These are phyloP conservation scores for Cantharis rustica DNA, from an alignment of 2,888 invertebrate genomes.

Conservation along the genomic window DNA sequence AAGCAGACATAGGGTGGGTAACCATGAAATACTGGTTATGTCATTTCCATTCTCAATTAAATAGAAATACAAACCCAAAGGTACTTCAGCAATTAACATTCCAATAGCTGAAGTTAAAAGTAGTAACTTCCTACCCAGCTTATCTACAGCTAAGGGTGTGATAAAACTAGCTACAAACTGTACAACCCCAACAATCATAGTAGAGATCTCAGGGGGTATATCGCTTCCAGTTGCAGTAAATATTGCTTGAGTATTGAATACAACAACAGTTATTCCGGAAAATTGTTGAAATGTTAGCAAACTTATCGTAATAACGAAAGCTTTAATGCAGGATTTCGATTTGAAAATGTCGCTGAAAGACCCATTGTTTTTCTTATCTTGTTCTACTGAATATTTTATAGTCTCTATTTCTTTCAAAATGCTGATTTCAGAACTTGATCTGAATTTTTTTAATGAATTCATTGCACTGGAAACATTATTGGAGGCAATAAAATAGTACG, in stretches of 20 bases:
- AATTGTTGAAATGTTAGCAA: neutral
- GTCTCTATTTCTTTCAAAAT: neutral
- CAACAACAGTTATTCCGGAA: slow-evolving; percentile 57
- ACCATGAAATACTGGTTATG: slow-evolving; percentile 62
- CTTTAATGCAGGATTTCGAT: neutral
- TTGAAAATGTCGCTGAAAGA: neutral
- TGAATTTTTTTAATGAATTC: neutral
- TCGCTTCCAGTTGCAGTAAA: slow-evolving; percentile 68
- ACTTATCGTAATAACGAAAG: neutral
- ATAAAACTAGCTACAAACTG: slow-evolving; percentile 74
- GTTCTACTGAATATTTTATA: neutral
- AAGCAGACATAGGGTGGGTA: slow-evolving; percentile 74
- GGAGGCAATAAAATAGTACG: neutral
- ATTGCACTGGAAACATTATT: neutral
- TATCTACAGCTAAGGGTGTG: slow-evolving; percentile 76
- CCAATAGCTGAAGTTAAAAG: slow-evolving; percentile 71
- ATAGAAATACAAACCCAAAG: slow-evolving; percentile 65
- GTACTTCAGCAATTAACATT: slow-evolving; percentile 66
- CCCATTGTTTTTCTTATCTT: neutral
- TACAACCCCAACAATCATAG: slow-evolving; percentile 76
- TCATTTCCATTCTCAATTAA: slow-evolving; percentile 57
- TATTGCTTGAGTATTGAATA: slow-evolving; percentile 74
- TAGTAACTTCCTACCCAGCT: slow-evolving; percentile 71
- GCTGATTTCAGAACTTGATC: neutral
- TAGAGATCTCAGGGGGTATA: slow-evolving; percentile 66